Percentiles rank a stretch among this genome's conserved stretches.
These are phyloP conservation scores for Gymnarchus niloticus DNA, from an alignment of 2,113 vertebrate species.

Conservation along the genomic window DNA sequence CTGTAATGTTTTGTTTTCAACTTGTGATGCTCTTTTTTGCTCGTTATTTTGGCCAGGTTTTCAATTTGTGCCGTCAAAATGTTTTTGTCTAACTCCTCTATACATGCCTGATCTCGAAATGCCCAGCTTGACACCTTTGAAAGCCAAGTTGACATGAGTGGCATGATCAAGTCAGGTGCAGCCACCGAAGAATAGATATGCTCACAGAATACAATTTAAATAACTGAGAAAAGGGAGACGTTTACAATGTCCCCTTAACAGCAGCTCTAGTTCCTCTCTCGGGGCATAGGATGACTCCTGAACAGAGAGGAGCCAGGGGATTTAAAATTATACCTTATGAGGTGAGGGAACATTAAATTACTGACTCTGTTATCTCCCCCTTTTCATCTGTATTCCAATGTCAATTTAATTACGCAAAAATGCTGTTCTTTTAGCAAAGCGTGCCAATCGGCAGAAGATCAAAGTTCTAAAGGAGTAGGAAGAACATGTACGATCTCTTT, in stretches of 20 bases:
- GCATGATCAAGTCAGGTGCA: neutral
- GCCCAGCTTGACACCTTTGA: neutral
- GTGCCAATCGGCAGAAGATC: neutral
- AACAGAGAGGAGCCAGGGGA: neutral
- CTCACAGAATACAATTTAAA: neutral
- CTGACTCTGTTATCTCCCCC: neutral
- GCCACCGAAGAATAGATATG: neutral
- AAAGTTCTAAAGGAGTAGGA: neutral
- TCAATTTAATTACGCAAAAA: constrained; percentile 19
- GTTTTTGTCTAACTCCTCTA: no score
- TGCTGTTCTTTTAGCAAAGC: neutral
- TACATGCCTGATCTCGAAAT: neutral
- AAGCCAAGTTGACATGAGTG: neutral
- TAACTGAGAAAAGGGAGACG: neutral
- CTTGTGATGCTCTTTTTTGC: neutral
- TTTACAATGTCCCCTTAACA: neutral
- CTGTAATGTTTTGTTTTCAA: neutral
- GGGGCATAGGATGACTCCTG: neutral
- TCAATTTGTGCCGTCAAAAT: neutral
- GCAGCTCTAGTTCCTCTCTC: neutral
- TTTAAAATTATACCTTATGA: neutral
- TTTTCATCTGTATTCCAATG: constrained; percentile 7
- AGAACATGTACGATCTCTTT: neutral
- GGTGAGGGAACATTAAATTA: neutral
- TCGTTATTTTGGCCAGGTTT: neutral